phyloP scores from a whole-genome alignment of 1,140 invertebrate genomes.

The Drosophila sp. region DNA sequence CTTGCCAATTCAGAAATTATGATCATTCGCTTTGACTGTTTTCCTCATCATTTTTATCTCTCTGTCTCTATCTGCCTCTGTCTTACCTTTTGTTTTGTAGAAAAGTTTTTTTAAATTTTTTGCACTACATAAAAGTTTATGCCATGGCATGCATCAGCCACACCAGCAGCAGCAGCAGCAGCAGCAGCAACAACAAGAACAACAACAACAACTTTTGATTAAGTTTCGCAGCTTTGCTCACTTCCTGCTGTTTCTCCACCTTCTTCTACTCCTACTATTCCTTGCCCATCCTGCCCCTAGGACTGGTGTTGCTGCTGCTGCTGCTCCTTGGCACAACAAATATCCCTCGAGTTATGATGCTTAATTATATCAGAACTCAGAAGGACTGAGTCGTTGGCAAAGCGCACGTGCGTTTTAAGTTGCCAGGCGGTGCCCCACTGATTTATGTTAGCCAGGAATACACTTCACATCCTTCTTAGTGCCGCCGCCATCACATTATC shows the following conservation, averaged over 20 bases:
- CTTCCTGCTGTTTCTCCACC: constrained; percentile 37
- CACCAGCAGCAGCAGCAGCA: no score
- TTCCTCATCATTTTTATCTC: constrained; percentile 1
- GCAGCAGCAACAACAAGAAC: constrained; percentile 25
- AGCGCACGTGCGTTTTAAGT: constrained; percentile 64
- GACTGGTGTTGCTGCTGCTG: constrained; percentile 1
- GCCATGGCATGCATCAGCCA: constrained; percentile 1
- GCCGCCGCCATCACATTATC: background rate
- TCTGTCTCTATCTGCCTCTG: background rate
- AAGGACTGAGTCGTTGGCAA: background rate
- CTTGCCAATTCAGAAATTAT: constrained; percentile 10
- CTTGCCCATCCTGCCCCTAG: background rate
- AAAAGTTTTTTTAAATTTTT: constrained; percentile 57
- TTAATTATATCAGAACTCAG: constrained; percentile 60
- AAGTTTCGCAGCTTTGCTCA: constrained; percentile 63
- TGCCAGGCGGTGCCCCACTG: constrained; percentile 42
- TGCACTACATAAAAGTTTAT: constrained; percentile 66
- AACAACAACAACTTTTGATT: constrained; percentile 60
- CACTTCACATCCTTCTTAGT: background rate
- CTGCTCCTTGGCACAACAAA: constrained; percentile 42
- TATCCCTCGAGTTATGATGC: constrained; percentile 66
- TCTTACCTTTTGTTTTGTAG: constrained; percentile 36
- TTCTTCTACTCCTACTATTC: background rate
- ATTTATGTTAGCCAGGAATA: constrained; percentile 46
- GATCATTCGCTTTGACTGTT: constrained; percentile 11